Evolutionary conservation across 2,113 vertebrate genomes (phyloP).

Genomic region (Onychorhynchus coronatus): DNA sequence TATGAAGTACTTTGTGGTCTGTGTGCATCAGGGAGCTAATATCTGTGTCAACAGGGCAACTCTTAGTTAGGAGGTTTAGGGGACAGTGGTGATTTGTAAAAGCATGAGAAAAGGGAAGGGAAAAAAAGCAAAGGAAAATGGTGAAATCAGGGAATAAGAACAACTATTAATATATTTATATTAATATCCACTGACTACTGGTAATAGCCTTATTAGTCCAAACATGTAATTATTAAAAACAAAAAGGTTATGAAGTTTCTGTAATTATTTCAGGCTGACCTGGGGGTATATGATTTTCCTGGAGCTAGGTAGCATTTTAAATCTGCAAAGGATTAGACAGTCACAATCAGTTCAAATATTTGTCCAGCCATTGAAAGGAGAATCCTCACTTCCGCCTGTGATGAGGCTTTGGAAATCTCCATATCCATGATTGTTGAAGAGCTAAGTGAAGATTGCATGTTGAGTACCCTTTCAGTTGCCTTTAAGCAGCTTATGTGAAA

Average conservation of each 20-base stretch:
- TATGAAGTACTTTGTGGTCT: not conserved
- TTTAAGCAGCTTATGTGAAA: conserved; percentile 31
- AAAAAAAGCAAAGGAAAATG: not conserved
- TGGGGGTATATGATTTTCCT: not conserved
- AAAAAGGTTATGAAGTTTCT: not conserved
- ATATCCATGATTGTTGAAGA: not conserved
- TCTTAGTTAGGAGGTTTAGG: not conserved
- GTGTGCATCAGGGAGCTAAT: not conserved
- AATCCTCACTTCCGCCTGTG: conserved; percentile 5
- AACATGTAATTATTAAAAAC: not conserved
- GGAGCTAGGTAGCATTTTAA: conserved; percentile 4
- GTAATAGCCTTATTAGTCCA: not conserved
- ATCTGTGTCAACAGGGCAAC: not conserved
- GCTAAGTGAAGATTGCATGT: not conserved
- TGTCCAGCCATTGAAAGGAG: conserved; percentile 28
- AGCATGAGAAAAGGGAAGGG: not conserved
- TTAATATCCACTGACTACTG: not conserved
- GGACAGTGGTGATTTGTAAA: not conserved
- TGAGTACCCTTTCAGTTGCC: not conserved
- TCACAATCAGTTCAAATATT: conserved; percentile 42
- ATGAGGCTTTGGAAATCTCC: conserved; percentile 9
- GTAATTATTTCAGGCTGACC: not conserved
- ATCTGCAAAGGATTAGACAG: conserved; percentile 17
- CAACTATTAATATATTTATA: not conserved
- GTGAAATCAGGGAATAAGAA: not conserved